Percentiles rank a stretch among this genome's conserved stretches.
Conservation (phyloP, 2,888 invertebrate species). For the Corythucha ciliata region DNA sequence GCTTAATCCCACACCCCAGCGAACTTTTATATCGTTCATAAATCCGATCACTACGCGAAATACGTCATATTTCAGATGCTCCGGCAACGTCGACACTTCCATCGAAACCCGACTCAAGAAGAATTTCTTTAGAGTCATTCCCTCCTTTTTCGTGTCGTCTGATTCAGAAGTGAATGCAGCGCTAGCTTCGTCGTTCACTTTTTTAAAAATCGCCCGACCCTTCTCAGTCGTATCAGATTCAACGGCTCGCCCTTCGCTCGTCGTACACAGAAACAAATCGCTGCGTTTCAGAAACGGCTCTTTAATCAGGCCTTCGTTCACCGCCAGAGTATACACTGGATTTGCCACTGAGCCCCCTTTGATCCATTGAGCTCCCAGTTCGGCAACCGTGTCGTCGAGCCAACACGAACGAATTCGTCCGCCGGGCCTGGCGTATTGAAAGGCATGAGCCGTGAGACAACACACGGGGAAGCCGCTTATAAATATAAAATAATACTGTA, state of each 20-base stretch:
- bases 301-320: slow-evolving; percentile 56
- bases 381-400: slow-evolving; percentile 65
- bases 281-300: slow-evolving; percentile 44
- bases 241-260: slow-evolving; percentile 59
- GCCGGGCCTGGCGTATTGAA: slow-evolving; percentile 50
- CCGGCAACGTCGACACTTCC: slow-evolving; percentile 58
- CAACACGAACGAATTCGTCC: slow-evolving; percentile 69
- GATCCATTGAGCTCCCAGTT: slow-evolving; percentile 68
- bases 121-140: slow-evolving; percentile 57
- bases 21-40: slow-evolving; percentile 53
- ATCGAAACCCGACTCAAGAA: slow-evolving; percentile 55
- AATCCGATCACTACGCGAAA: slow-evolving; percentile 59
- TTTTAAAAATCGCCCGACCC: slow-evolving; percentile 56
- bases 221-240: slow-evolving; percentile 54
- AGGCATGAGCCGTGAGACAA: too few species aligned
- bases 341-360: slow-evolving; percentile 61
- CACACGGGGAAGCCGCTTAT: too few species aligned
- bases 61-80: slow-evolving; percentile 59
- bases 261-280: slow-evolving; percentile 53
- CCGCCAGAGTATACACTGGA: slow-evolving; percentile 59
- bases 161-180: slow-evolving; percentile 50
- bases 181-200: slow-evolving; percentile 58
- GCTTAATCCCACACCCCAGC: slow-evolving; percentile 61
- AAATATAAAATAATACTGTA: too few species aligned
- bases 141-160: slow-evolving; percentile 53